phyloP scores from a whole-genome alignment of 1,140 invertebrate species.

The Babylonia areolata region DNA sequence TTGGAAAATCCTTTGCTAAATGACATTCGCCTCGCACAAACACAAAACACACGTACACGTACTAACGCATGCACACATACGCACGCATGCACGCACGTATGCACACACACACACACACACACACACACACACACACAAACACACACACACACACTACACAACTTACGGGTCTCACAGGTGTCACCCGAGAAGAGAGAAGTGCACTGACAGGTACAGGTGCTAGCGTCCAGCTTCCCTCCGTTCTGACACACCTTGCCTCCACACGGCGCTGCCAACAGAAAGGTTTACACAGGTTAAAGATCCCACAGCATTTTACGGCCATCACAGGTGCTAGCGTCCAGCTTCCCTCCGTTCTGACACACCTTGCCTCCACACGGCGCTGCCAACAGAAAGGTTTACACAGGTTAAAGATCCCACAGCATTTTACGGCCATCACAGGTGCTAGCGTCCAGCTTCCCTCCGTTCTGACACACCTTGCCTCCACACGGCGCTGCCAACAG shows the following conservation, averaged over 20 bases:
- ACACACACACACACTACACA: slow-evolving; percentile 3
- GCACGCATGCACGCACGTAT: neutral
- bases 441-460: slow-evolving; percentile 52
- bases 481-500: slow-evolving; percentile 56
- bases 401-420: slow-evolving; percentile 53
- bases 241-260: slow-evolving; percentile 57
- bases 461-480: slow-evolving; percentile 57
- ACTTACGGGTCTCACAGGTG: slow-evolving; percentile 51
- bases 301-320: slow-evolving; percentile 52
- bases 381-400: too few relatives aligned
- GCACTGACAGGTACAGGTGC: slow-evolving; percentile 57
- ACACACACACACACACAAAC: slow-evolving; percentile 4
- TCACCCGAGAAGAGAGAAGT: slow-evolving; percentile 44
- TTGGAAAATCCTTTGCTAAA: too few relatives aligned
- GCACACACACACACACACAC: neutral
- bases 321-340: slow-evolving; percentile 52
- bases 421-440: slow-evolving; percentile 52
- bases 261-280: slow-evolving; percentile 58
- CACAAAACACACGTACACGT: too few relatives aligned
- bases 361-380: slow-evolving; percentile 56
- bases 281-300: too few relatives aligned
- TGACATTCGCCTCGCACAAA: too few relatives aligned
- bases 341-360: slow-evolving; percentile 55
- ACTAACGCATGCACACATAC: neutral
- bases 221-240: slow-evolving; percentile 52